Evolutionary conservation across 2,113 vertebrate genomes (phyloP).

Genomic region (Struthidea cinerea): DNA sequence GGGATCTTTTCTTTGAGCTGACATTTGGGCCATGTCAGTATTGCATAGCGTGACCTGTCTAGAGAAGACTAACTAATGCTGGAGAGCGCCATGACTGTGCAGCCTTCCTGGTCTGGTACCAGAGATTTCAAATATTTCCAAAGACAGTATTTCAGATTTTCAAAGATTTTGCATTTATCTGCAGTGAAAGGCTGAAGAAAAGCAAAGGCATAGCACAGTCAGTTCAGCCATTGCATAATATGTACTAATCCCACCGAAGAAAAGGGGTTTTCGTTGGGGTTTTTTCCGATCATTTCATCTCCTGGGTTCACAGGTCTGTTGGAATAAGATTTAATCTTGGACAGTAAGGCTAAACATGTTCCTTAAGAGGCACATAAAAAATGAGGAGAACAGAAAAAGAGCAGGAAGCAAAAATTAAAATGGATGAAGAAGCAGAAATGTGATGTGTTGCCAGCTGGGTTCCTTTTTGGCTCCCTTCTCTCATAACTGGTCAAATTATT

Average conservation of each 20-base stretch:
- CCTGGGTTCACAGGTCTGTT: neutral
- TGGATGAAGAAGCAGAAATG: neutral
- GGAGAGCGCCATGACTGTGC: neutral
- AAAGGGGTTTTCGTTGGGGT: neutral
- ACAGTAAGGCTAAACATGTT: neutral
- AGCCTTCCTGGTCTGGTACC: neutral
- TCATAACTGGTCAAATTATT: neutral
- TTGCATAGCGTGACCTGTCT: neutral
- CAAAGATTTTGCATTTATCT: neutral
- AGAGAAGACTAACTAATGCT: neutral
- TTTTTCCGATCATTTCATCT: neutral
- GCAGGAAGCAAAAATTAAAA: neutral
- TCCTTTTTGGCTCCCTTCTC: neutral
- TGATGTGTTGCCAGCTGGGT: neutral
- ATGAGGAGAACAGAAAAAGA: neutral
- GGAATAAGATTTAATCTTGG: neutral
- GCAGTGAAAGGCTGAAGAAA: neutral
- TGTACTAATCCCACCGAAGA: neutral
- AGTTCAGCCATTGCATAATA: neutral
- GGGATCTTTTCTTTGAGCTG: neutral
- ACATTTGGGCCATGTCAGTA: neutral
- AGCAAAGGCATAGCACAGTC: neutral
- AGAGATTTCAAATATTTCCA: neutral
- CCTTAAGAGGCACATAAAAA: neutral
- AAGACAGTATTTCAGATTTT: neutral